phyloP scores from a whole-genome alignment of 2,888 invertebrate genomes.

The Noctuana brunneofusca region DNA sequence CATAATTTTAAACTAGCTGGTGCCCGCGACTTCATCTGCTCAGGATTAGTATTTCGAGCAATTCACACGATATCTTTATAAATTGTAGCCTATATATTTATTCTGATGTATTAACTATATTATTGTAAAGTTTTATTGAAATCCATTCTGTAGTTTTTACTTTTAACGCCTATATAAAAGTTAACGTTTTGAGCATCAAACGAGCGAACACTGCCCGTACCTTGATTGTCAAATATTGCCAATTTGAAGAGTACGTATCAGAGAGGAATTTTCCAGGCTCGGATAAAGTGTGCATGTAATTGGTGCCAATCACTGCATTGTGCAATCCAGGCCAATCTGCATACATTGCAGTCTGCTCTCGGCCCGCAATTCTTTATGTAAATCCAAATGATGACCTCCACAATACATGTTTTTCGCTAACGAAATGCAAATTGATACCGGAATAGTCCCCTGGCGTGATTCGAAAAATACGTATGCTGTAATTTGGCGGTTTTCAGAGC shows the following conservation, averaged over 20 bases:
- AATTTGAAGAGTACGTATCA: conserved; percentile 2
- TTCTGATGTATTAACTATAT: no score
- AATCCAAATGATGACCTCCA: conserved; percentile 30
- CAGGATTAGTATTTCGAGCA: no score
- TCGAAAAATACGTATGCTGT: conserved; percentile 28
- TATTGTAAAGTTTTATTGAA: no score
- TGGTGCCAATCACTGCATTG: conserved; percentile 27
- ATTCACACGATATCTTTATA: no score
- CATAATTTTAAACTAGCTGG: no score
- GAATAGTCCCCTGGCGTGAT: conserved; percentile 24
- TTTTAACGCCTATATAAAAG: no score
- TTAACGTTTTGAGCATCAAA: not conserved
- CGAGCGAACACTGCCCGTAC: not conserved
- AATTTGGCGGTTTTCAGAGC: conserved; percentile 20
- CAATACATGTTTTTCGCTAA: conserved; percentile 26
- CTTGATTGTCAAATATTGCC: not conserved
- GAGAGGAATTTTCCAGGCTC: conserved; percentile 10
- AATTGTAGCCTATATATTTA: no score
- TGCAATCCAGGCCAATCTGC: conserved; percentile 27
- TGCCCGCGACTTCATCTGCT: no score
- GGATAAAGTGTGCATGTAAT: conserved; percentile 21
- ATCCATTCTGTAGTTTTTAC: no score
- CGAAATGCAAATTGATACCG: conserved; percentile 34
- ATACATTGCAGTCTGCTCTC: conserved; percentile 25
- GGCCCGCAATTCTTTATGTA: conserved; percentile 31